Base-by-base conservation (phyloP, 2,797 vertebrate genomes). In the Pseudochirops corinnae region DNA sequence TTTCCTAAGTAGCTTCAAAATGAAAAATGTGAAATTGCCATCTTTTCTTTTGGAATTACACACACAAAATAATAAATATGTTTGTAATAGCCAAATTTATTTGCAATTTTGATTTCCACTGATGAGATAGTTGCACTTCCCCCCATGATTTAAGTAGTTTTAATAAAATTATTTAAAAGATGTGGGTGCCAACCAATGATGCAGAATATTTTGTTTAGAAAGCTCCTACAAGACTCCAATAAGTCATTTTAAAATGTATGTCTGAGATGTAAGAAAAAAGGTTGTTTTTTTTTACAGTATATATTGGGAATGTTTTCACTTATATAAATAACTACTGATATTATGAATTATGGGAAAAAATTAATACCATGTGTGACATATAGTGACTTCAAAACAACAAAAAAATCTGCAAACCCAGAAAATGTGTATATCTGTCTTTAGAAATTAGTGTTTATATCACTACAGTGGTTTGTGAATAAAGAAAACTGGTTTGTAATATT, bases 381-480 rank as follows among this genome's bases (percentile, higher is more conserved):
- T 99, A 98, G 99, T 99, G 99, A 98, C 98, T 99, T 98, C 98
- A 98, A 98, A 99, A 98, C 98, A 98, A 98, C 98, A 98, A 98
- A 98, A 98, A 98, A 98, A 98, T 98, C 98, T 99, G 98, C 98
- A 98, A 99, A 99, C 98, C 98, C 98, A 98, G 98, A 99, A 98
- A 99, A 99, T 98, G 98, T 99, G 99, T 99, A 99, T 99, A 99
- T 98, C 98, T 99, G 99, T 99, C 99, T 99, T 99, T 99, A 99
- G 99, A 99, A 99, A 99, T 99, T 99, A 99, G 99, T 99, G 99
- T 99, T 99, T 99, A 98, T 99, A 99, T 99, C 99, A 99, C 99
- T 98, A 98, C 98, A 98, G 98, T 99, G 99, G 99, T 99, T 99
- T 99, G 99, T 99, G 99, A 99, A 99, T 99, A 99, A 99, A 98